Percentiles rank a stretch among this genome's conserved stretches.
phyloP scores from a whole-genome alignment of 2,888 invertebrate species.

The Catocala sponsa region DNA sequence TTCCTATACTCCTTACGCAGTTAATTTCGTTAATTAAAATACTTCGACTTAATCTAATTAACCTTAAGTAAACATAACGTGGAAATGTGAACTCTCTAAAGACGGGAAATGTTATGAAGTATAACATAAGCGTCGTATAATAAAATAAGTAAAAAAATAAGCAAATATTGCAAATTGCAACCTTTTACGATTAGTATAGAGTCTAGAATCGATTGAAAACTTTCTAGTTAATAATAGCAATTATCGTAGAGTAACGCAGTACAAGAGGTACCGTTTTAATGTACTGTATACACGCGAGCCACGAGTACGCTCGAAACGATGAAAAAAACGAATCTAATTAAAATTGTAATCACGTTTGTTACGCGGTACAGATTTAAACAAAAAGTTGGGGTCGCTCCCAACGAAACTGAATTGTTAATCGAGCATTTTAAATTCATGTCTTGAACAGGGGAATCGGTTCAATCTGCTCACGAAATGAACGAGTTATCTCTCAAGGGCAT shows the following conservation, averaged over 20 bases:
- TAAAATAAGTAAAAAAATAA: conserved; percentile 49
- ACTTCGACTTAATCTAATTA: conserved; percentile 24
- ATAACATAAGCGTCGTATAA: conserved; percentile 43
- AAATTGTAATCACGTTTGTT: conserved; percentile 63
- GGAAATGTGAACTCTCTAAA: conserved; percentile 45
- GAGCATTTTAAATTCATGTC: conserved; percentile 68
- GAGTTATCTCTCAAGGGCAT: conserved; percentile 67
- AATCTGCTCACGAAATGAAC: conserved; percentile 65
- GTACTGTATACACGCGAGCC: conserved; percentile 65
- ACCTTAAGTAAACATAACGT: conserved; percentile 34
- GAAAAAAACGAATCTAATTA: conserved; percentile 61
- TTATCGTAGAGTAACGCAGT: conserved; percentile 61
- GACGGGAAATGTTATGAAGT: conserved; percentile 48
- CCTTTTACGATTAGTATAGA: conserved; percentile 37
- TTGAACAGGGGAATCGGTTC: conserved; percentile 61
- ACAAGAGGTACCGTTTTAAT: conserved; percentile 64
- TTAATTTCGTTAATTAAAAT: conserved; percentile 26
- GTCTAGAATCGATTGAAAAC: conserved; percentile 42
- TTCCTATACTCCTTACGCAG: conserved; percentile 1
- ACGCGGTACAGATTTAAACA: conserved; percentile 54
- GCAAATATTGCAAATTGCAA: conserved; percentile 26
- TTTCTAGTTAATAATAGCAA: conserved; percentile 61
- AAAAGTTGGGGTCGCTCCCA: conserved; percentile 47
- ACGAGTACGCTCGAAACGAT: conserved; percentile 45
- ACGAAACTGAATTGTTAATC: conserved; percentile 61